Percentiles rank a stretch among this genome's conserved stretches.
Conservation (phyloP, 1,140 invertebrate genomes). For the Coelopa frigida region DNA sequence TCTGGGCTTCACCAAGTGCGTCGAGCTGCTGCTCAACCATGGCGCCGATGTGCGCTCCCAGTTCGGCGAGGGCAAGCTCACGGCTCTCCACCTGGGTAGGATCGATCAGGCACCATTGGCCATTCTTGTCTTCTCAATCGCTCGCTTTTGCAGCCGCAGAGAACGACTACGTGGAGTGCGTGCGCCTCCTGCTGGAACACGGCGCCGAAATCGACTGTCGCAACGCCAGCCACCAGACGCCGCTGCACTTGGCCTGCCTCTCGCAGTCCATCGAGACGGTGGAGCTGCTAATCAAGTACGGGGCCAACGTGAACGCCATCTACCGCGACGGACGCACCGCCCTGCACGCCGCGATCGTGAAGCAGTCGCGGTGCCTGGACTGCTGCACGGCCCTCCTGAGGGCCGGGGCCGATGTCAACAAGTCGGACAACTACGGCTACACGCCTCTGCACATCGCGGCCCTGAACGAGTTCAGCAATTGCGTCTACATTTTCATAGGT, state of each 20-base stretch:
- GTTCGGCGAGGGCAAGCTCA: conserved; percentile 57
- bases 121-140: background rate
- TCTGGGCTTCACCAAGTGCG: conserved; percentile 59
- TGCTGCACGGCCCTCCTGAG: conserved; percentile 58
- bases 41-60: conserved; percentile 71
- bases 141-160: conserved; percentile 53
- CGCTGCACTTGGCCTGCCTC: conserved; percentile 69
- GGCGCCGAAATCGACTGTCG: conserved; percentile 59
- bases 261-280: conserved; percentile 66
- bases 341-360: conserved; percentile 70
- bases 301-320: conserved; percentile 55
- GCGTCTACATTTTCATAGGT: conserved; percentile 65
- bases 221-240: conserved; percentile 66
- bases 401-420: conserved; percentile 68
- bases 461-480: conserved; percentile 70
- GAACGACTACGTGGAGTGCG: conserved; percentile 68
- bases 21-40: conserved; percentile 60
- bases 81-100: conserved; percentile 65
- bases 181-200: conserved; percentile 60
- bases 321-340: conserved; percentile 67
- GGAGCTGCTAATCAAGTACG: conserved; percentile 56
- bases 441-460: conserved; percentile 76
- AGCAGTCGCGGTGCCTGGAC: conserved; percentile 64
- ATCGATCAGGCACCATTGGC: too few relatives aligned
- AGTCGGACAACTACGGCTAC: conserved; percentile 69